Percentiles rank a stretch among this genome's conserved stretches.
Conservation (phyloP, 2,797 vertebrate genomes). For the Eulemur mongoz region DNA sequence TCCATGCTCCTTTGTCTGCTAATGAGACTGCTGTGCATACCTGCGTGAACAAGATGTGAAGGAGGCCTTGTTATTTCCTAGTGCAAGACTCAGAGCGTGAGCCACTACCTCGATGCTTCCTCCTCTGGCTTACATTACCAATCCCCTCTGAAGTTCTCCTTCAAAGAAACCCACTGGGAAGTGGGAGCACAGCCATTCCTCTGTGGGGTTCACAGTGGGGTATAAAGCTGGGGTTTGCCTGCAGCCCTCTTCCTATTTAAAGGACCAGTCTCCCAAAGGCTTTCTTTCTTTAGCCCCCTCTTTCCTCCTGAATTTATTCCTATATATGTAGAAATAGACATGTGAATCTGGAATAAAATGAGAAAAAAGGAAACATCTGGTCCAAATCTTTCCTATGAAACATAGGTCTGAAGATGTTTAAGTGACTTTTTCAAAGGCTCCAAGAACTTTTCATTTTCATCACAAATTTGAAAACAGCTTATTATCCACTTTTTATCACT, state of each 20-base stretch:
- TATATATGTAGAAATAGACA: conserved; percentile 15
- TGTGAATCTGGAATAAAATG: neutral
- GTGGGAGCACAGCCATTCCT: neutral
- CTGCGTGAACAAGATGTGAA: neutral
- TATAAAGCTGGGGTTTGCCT: neutral
- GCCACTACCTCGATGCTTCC: neutral
- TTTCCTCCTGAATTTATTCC: neutral
- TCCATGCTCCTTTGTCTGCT: neutral
- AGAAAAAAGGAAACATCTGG: neutral
- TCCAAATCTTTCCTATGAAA: neutral
- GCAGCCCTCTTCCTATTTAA: neutral
- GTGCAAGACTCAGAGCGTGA: neutral
- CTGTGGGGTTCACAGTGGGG: neutral
- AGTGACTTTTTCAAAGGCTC: neutral
- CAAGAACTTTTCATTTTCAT: neutral
- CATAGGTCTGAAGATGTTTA: neutral
- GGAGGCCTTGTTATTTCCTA: neutral
- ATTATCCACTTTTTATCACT: neutral
- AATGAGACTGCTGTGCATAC: neutral
- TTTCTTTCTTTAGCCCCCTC: neutral
- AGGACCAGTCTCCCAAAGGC: neutral
- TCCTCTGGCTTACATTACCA: neutral
- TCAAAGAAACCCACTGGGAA: neutral
- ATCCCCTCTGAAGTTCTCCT: neutral
- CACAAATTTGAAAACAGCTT: neutral